Percentiles rank a stretch among this genome's conserved stretches.
Conservation (phyloP, 2,113 vertebrate species). For the Bombycilla garrulus region DNA sequence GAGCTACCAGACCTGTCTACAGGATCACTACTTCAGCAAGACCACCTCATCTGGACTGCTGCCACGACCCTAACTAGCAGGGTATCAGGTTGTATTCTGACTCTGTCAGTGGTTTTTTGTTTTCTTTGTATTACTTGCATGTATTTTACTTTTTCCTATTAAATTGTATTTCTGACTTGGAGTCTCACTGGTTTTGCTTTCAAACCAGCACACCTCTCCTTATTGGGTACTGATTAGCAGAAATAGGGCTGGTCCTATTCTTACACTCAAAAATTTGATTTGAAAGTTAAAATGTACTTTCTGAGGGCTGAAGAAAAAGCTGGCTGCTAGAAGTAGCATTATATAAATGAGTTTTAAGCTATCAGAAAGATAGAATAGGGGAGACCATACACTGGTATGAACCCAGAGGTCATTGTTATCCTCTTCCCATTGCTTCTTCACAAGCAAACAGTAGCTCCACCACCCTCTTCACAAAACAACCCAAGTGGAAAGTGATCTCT, state of each 20-base stretch:
- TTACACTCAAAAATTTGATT: neutral
- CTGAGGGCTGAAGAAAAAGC: neutral
- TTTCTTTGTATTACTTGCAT: too few relatives aligned
- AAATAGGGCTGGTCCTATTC: neutral
- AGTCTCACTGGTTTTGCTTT: too few relatives aligned
- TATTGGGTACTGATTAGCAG: neutral
- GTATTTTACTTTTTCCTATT: too few relatives aligned
- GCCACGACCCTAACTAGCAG: too few relatives aligned
- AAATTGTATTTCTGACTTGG: too few relatives aligned
- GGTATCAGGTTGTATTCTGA: too few relatives aligned
- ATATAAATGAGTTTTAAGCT: neutral
- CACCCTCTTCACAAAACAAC: neutral
- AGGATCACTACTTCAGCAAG: too few relatives aligned
- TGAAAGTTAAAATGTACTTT: neutral
- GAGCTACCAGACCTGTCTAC: too few relatives aligned
- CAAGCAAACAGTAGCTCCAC: neutral
- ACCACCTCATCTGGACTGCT: too few relatives aligned
- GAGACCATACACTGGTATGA: fast-evolving
- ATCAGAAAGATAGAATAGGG: neutral
- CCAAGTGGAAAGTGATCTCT: neutral
- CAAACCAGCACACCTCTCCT: too few relatives aligned
- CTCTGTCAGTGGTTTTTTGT: too few relatives aligned
- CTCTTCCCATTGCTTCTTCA: neutral
- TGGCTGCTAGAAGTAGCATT: neutral
- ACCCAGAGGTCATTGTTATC: neutral